A percentile compares a stretch with the other conserved stretches of the same genome.
phyloP scores from a whole-genome alignment of 1,140 invertebrate species.

The Helicoverpa zea region DNA sequence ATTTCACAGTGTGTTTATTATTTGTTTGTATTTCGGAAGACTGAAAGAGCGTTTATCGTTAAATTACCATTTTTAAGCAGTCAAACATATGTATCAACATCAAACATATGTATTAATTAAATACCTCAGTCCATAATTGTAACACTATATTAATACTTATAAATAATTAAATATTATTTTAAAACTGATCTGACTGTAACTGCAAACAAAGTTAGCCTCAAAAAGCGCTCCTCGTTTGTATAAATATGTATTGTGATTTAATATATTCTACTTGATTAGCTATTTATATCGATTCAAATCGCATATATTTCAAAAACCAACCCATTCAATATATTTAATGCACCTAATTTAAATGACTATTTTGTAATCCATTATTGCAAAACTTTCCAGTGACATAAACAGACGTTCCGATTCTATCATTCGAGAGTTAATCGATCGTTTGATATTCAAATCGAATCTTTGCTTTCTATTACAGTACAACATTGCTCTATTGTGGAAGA shows the following conservation, averaged over 20 bases:
- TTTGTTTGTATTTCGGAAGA: too few relatives aligned
- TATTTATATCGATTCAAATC: neutral
- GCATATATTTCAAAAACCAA: too few relatives aligned
- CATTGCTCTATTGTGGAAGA: slow-evolving; percentile 9
- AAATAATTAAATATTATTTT: slow-evolving; percentile 36
- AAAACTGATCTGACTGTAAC: slow-evolving; percentile 38
- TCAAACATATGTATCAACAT: neutral
- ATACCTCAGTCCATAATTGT: slow-evolving; percentile 44
- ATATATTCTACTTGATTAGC: slow-evolving; percentile 8
- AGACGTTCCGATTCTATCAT: too few relatives aligned
- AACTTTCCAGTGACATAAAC: too few relatives aligned
- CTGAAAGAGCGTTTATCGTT: neutral
- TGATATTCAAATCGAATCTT: neutral
- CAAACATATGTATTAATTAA: neutral
- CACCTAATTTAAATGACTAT: too few relatives aligned
- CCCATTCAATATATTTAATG: too few relatives aligned
- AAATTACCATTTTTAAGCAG: slow-evolving; percentile 1
- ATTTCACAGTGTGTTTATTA: too few relatives aligned
- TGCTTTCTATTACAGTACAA: neutral
- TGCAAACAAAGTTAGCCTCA: slow-evolving; percentile 39
- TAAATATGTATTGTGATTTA: neutral
- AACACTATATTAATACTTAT: slow-evolving; percentile 32
- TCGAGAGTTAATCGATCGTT: neutral
- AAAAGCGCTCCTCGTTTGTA: neutral
- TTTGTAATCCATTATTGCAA: too few relatives aligned